Evolutionary conservation across 1,140 invertebrate genomes (phyloP), one percentile per base, ranked within the genome.

Genomic region (Cydia pomonella): DNA sequence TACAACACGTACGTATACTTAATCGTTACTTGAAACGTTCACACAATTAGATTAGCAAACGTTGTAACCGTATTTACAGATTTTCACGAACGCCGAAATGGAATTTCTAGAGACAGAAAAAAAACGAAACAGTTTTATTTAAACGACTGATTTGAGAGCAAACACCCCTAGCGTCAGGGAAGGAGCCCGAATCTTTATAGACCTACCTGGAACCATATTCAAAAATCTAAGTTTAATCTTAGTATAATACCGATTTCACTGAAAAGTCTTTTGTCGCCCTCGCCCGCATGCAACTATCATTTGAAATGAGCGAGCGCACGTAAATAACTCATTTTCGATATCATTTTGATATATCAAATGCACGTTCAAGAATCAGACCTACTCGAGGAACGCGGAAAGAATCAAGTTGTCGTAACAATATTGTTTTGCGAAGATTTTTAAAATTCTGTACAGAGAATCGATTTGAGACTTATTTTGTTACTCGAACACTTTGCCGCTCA

Each of bases 121-220:
- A 89, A 89, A 89, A 89, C 82, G 85, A 89, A 88, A 86, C 87
- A 86, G 83, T 86, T 90, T 87, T 90, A 87, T 89, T 89, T 89
- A 90, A 91, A 87, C 88, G 82, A 85, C 86, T 91, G 89, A 91
- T 91, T 91, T 91, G 84, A 87, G 87, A 88, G 88, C 88, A 91
- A 90, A 91, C 85, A 90, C 84, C 83, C 84, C 79, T 77, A 83
- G 83, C 79, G 82, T 79, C 75, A 78, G 80, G 81, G 76, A 81
- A 79, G 79, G 78, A 77, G 76, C 86, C 86, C 87, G 87, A 85
- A 88, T 88, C 80, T 81, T 80, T 79, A 84, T 84, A 83, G 75
- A 84, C 78, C 75, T 71, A 73, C 63, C 41, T 72, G 38, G 21
- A 25, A 50, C 38, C 21, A 5, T 59, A 23, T 59, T 59, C 18